Conservation (phyloP, 2,797 vertebrate species). For the Argya squamiceps region DNA sequence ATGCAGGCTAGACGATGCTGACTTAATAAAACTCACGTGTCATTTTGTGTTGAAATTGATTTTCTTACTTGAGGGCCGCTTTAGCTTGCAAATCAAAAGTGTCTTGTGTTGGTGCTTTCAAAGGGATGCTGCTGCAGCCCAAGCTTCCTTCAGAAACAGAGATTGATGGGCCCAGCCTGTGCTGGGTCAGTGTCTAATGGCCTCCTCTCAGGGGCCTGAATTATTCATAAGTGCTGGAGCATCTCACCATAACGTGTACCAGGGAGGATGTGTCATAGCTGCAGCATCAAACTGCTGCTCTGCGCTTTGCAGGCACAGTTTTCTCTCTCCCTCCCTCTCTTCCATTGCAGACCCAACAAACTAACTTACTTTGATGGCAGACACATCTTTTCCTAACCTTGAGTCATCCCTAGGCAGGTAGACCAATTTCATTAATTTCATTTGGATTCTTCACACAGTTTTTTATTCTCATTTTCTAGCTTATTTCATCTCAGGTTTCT, state of each 20-base stretch:
- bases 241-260: conserved; percentile 6
- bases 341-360: not conserved
- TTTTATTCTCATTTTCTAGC: not conserved
- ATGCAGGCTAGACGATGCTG: conserved; percentile 65
- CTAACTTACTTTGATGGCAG: not conserved
- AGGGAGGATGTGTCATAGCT: not conserved
- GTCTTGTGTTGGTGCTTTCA: conserved; percentile 36
- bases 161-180: conserved; percentile 67
- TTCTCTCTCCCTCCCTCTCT: not conserved
- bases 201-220: conserved; percentile 60
- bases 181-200: conserved; percentile 68
- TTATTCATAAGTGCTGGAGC: conserved; percentile 72
- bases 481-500: not conserved
- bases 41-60: conserved; percentile 74
- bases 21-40: conserved; percentile 75
- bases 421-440: not conserved
- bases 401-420: not conserved
- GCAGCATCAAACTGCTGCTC: not conserved
- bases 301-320: not conserved
- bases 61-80: conserved; percentile 67
- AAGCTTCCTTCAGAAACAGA: conserved; percentile 59
- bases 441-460: not conserved
- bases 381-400: not conserved
- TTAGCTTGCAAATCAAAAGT: conserved; percentile 72
- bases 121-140: conserved; percentile 34